Percentiles rank a stretch among this genome's conserved stretches.
phyloP scores from a whole-genome alignment of 2,888 invertebrate species.

The Iselma pallidipennis region DNA sequence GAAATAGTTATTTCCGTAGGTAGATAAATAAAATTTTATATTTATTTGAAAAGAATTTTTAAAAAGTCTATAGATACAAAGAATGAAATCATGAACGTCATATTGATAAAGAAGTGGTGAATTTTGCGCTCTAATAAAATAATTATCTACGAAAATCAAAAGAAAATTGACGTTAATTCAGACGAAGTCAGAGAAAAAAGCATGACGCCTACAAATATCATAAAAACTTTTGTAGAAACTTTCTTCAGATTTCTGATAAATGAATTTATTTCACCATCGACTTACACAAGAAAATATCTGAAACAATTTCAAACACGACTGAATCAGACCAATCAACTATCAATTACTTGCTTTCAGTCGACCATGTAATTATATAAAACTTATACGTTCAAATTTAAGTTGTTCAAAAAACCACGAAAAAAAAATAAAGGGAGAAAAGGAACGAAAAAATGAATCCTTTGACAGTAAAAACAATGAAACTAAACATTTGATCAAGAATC shows the following conservation, averaged over 20 bases:
- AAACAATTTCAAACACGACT: not conserved
- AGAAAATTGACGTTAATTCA: conserved; percentile 13
- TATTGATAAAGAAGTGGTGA: conserved; percentile 18
- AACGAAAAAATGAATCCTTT: no score
- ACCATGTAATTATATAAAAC: not conserved
- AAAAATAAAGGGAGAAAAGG: no score
- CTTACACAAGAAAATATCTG: not conserved
- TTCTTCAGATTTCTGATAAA: conserved; percentile 18
- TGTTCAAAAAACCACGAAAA: no score
- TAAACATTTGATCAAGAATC: no score
- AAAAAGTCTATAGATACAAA: no score
- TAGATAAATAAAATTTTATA: no score
- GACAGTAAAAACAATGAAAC: no score
- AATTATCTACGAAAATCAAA: conserved; percentile 18
- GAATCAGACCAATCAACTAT: not conserved
- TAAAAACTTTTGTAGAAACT: conserved; percentile 13
- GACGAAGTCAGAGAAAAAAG: conserved; percentile 5
- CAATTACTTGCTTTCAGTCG: not conserved
- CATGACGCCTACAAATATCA: conserved; percentile 13
- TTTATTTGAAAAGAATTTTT: no score
- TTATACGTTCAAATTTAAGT: no score
- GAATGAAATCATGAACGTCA: no score
- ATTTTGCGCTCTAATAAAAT: no score
- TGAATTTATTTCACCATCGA: conserved; percentile 9
- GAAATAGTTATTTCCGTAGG: no score